Conservation (phyloP, 2,797 vertebrate species). For the Myotis daubentonii region DNA sequence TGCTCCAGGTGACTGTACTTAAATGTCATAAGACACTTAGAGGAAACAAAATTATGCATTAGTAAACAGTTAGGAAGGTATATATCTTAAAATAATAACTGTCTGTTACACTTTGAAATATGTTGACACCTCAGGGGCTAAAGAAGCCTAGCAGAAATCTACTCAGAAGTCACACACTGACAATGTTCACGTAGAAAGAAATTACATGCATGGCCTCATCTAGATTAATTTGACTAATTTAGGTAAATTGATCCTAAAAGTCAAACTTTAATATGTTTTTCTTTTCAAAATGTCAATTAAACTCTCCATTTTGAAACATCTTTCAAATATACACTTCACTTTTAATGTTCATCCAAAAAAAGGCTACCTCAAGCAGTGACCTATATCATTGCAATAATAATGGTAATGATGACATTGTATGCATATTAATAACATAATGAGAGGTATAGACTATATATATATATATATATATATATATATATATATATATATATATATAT, state of each 20-base stretch:
- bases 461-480: not conserved
- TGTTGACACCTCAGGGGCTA: not conserved
- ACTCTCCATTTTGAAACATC: not conserved
- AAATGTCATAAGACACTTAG: not conserved
- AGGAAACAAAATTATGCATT: not conserved
- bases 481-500: not conserved
- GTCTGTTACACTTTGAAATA: not conserved
- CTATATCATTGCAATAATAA: not conserved
- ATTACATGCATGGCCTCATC: not conserved
- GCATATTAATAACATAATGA: not conserved
- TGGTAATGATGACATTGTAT: not conserved
- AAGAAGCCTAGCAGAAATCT: not conserved
- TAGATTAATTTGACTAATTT: not conserved
- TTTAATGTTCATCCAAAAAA: not conserved
- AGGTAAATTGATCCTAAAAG: not conserved
- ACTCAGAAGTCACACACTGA: not conserved
- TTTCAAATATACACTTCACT: not conserved
- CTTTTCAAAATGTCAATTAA: slow-evolving; percentile 1
- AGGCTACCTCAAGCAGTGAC: not conserved
- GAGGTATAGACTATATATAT: not conserved
- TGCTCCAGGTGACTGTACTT: not conserved
- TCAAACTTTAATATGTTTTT: not conserved
- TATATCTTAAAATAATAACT: not conserved
- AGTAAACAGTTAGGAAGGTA: not conserved
- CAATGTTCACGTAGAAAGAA: not conserved